phyloP scores from a whole-genome alignment of 2,113 vertebrate species.

The Oreotrochilus melanogaster region DNA sequence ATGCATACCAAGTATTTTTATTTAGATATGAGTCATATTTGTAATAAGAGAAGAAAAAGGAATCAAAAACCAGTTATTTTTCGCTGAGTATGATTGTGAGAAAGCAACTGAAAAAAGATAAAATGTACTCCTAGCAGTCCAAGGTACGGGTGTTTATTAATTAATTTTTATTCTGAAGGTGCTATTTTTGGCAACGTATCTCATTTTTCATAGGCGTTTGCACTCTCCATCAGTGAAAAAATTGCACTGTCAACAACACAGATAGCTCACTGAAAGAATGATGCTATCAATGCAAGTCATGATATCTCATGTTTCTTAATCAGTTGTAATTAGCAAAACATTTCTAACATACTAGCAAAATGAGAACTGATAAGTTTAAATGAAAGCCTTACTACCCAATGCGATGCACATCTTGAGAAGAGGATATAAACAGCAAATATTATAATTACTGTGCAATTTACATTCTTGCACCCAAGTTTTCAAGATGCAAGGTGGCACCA shows the following conservation, averaged over 20 bases:
- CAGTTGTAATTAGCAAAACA: background rate
- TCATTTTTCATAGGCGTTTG: background rate
- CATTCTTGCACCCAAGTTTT: background rate
- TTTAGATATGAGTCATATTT: background rate
- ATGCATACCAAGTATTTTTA: background rate
- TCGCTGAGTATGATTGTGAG: background rate
- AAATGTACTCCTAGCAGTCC: background rate
- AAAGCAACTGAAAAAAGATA: background rate
- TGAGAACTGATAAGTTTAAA: background rate
- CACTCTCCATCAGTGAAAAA: background rate
- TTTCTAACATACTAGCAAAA: background rate
- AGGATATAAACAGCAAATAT: background rate
- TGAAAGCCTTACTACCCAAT: background rate
- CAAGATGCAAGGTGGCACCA: background rate
- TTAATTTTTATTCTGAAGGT: background rate
- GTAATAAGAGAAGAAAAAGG: background rate
- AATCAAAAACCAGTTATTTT: background rate
- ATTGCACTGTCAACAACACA: background rate
- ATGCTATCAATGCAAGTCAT: background rate
- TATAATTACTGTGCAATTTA: background rate
- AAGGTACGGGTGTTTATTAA: background rate
- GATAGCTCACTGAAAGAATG: background rate
- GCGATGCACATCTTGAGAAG: background rate
- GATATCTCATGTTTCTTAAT: background rate
- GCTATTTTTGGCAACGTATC: constrained; percentile 5